Conservation (phyloP, 2,797 vertebrate species). For the Pempheris klunzingeri region DNA sequence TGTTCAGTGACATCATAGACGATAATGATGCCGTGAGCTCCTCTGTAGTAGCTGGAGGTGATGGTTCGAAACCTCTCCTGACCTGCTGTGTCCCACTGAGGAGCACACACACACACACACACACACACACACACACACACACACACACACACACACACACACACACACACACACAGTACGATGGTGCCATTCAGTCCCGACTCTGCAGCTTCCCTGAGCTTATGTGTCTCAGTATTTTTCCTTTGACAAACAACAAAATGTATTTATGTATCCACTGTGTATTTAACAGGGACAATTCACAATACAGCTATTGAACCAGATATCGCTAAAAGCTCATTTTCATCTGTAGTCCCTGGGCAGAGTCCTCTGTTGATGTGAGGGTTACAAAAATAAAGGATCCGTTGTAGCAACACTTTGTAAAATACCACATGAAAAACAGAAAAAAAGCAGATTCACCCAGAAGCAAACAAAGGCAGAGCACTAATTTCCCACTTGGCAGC, state of each 20-base stretch:
- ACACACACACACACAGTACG: background rate
- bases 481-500: too few relatives aligned
- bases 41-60: constrained; percentile 98
- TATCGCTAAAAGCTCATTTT: too few relatives aligned
- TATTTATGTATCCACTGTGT: too few relatives aligned
- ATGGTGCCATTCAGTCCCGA: background rate
- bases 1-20: constrained; percentile 98
- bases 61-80: constrained; percentile 88
- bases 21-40: constrained; percentile 96
- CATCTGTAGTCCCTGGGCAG: too few relatives aligned
- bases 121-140: constrained; percentile 13
- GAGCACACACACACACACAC: constrained; percentile 2
- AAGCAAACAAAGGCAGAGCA: too few relatives aligned
- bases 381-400: too few relatives aligned
- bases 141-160: constrained; percentile 19
- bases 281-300: too few relatives aligned
- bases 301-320: too few relatives aligned
- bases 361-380: too few relatives aligned
- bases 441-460: too few relatives aligned
- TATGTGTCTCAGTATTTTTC: background rate
- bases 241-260: background rate
- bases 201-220: background rate
- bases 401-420: too few relatives aligned
- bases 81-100: constrained; percentile 87
- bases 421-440: too few relatives aligned